A percentile compares a stretch with the other conserved stretches of the same genome.
These are phyloP conservation scores for Heteronetta atricapilla DNA, from an alignment of 2,113 vertebrate species.

Conservation along the genomic window DNA sequence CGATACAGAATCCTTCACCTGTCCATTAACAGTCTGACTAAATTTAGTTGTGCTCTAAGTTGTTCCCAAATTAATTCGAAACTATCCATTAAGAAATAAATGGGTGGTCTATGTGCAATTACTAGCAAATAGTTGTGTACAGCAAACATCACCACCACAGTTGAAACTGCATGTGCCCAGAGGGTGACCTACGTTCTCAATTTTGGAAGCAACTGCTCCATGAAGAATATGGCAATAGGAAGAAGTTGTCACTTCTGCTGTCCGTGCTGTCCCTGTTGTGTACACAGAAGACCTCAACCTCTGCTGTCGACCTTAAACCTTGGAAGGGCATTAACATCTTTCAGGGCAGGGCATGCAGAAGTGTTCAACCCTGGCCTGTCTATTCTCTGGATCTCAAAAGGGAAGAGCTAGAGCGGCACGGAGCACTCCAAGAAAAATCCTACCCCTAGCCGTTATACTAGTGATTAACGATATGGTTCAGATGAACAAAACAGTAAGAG, in stretches of 20 bases:
- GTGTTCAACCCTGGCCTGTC: background rate
- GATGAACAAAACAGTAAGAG: constrained; percentile 27
- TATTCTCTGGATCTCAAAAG: background rate
- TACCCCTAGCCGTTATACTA: background rate
- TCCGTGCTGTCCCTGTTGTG: background rate
- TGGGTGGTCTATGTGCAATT: constrained; percentile 42
- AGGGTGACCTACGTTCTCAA: background rate
- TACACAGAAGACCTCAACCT: constrained; percentile 10
- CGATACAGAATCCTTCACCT: constrained; percentile 65
- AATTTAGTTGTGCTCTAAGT: constrained; percentile 2
- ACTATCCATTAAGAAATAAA: constrained; percentile 37
- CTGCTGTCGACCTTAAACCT: constrained; percentile 19
- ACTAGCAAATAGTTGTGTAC: constrained; percentile 17
- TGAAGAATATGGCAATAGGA: background rate
- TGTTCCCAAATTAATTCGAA: constrained; percentile 22
- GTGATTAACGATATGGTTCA: background rate
- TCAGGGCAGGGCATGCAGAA: constrained; percentile 18
- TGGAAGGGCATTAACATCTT: constrained; percentile 39
- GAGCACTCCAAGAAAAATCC: background rate
- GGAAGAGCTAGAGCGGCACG: background rate
- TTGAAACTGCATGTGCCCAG: background rate
- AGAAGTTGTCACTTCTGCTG: background rate
- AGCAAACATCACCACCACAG: constrained; percentile 38
- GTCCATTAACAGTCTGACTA: constrained; percentile 24
- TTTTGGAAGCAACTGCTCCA: constrained; percentile 3